Base-by-base conservation (phyloP, 2,113 vertebrate genomes). In the Opisthocomus hoazin region DNA sequence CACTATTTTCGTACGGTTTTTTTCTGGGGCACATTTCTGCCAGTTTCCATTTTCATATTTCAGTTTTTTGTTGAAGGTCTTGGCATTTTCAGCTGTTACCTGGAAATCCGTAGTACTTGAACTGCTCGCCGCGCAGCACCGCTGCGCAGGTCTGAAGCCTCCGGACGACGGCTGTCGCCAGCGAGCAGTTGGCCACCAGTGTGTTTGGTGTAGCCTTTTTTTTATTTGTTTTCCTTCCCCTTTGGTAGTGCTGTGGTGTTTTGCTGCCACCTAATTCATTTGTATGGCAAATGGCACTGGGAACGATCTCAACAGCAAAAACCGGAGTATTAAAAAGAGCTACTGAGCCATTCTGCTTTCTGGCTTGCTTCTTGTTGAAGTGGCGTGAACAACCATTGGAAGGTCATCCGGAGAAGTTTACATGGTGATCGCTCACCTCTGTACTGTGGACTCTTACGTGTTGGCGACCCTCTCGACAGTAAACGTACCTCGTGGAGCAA, bases 321-420 rank as follows among this genome's bases (percentile, higher is more conserved):
- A 57, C 13, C 43, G 2, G 76, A 91, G 66, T 50, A 66, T 96
- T 97, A 97, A 92, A 81, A 94, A 97, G 94, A 97, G 95, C 98
- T 97, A 95, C 97, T 96, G 98, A 98, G 98, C 98, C 98, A 97
- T 98, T 98, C 97, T 96, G 97, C 98, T 97, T 97, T 98, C 98
- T 96, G 96, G 97, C 96, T 97, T 87, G 94, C 93, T 96, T 96
- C 96, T 97, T 92, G 84, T 97, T 96, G 94, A 95, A 97, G 96
- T 97, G 98, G 97, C 96, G 84, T 37, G 81, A 97, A 81, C n/a
- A 34, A 90, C 94, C 84, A 43, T 90, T 87, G 95, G 94, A 97
- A 90, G 76, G 50, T 84, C 97, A 65, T 86, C 94, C 93, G 57
- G 97, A 97, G 96, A 98, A 95, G 98, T 98, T 98, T 97, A 98